Evolutionary conservation across 2,888 invertebrate genomes (phyloP), one percentile per base, ranked within the genome.

Genomic region (Acanthosepion esculentum): DNA sequence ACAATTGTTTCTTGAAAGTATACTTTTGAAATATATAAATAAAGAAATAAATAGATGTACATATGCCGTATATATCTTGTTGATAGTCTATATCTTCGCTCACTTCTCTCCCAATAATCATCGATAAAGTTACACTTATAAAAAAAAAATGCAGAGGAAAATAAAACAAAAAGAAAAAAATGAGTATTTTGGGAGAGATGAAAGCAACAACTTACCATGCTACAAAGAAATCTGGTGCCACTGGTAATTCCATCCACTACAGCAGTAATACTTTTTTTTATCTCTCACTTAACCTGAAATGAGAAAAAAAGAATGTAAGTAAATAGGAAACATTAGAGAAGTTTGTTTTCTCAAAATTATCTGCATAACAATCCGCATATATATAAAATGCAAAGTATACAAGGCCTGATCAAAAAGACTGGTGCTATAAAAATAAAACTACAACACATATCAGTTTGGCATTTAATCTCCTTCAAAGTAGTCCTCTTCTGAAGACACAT

Each of bases 201-300:
- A 78, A 15, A 78, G n/a, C n/a, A 15, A n/a, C n/a, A 78, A 78
- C 93, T 93, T 53, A 93, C 93, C 93, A 93, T 93, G 93, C 48
- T 93, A 93, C 93, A 93, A 93, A 50, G 93, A 53, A 93, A 93
- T 93, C 48, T 93, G 93, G 48, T 50, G 93, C 50, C 53, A 93
- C 53, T 93, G 93, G 93, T 93, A 93, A 93, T 93, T 93, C 93
- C 93, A 93, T 93, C 93, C 93, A 93, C 78, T 78, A 78, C 78
- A 78, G 78, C 78, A 78, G 78, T n/a, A 78, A 78, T n/a, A 78
- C n/a, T 78, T 78, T 33, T 78, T 78, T 78, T n/a, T 78, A 78
- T 78, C 78, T 78, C 33, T 78, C 78, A 78, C 78, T 78, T 78
- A 78, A 78, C n/a, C 78, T 78, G 78, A 78, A 78, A 78, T 18